Evolutionary conservation across 2,113 vertebrate genomes (phyloP), one percentile per base, ranked within the genome.

Genomic region (Rhombomys opimus): DNA sequence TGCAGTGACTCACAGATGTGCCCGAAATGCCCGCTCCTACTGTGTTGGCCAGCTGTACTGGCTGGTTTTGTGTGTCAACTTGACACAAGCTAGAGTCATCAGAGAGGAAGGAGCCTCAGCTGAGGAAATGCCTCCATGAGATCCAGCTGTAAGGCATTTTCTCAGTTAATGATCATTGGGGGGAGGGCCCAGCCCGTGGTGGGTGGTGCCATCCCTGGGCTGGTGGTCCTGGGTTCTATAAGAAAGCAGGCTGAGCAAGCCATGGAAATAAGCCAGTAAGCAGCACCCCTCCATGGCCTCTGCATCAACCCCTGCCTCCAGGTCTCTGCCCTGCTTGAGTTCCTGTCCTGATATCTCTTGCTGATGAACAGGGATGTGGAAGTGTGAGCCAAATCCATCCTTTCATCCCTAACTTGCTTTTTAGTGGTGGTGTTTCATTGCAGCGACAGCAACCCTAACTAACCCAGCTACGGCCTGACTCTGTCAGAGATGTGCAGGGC

Each of bases 1-100:
- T 99, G 95, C 99, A 99, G 97, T 98, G 99, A n/a, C 99, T 99
- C 98, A 99, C 99, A 7, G 99, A 99, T 0, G 99, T 99, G 70
- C 99, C 99, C 0, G 99, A 99, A 46, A 46, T 46, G 46, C 96
- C 99, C 99, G 98, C 99, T 99, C 27, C 98, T 99, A 89, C 98
- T 99, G 70, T 99, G 99, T 5, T 0, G 99, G 99, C 98, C 98
- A 99, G 91, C 99, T 99, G 77, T 99, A 73, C 70, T 73, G 35
- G 35, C 7, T 2, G 30, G 70, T 4, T 73, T 73, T 73, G 70
- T 73, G 70, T 38, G n/a, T 73, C 70, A 73, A n/a, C n/a, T 38
- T 73, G 70, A 73, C 18, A 38, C n/a, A 38, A 73, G n/a, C n/a
- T 73, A 22, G 70, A 73, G 70, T 22, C 70, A 38, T 38, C n/a